Base-by-base conservation (phyloP, 2,113 vertebrate species). In the Indri indri region DNA sequence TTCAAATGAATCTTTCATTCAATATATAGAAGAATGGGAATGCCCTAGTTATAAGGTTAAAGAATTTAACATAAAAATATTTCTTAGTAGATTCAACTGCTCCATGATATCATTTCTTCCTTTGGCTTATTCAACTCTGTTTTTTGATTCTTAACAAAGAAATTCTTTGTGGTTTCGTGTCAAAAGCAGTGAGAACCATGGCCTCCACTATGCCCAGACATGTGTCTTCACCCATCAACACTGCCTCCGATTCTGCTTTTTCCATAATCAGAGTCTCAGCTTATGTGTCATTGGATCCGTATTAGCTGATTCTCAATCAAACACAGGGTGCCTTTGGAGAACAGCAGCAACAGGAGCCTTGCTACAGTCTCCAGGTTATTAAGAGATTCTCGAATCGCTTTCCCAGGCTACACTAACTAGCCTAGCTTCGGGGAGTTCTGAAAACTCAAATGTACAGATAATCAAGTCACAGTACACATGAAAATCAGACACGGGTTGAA, bases 61-160 rank as follows among this genome's bases (percentile, higher is more conserved):
- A 91, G 74, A 81, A 95, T 88, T 90, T 82, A 89, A 91, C 86
- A 96, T 70, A 86, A 95, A 95, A 96, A 87, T 95, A 97, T 88
- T 95, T 96, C 94, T 92, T 88, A 47, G 70, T 68, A 83, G 89
- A 95, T 76, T 97, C 81, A 93, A 84, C 45, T 70, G 63, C 32
- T 54, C 93, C 93, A 94, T 98, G 93, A 98, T 97, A 97, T 97
- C 96, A 97, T 88, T 96, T 97, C 85, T 97, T 97, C 97, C 97
- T 88, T 74, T 61, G 90, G 45, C 74, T 84, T 77, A 37, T 80
- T 95, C 59, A 95, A 68, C 17, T 34, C 66, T 50, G 50, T 70
- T 93, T 92, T 95, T 88, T 61, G 81, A 68, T 90, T 90, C 68
- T 76, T 88, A 93, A 97, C 95, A 97, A 97, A 97, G 96, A 91